These are phyloP conservation scores for Ridgeia piscesae DNA, from an alignment of 1,140 invertebrate species.

Conservation along the genomic window DNA sequence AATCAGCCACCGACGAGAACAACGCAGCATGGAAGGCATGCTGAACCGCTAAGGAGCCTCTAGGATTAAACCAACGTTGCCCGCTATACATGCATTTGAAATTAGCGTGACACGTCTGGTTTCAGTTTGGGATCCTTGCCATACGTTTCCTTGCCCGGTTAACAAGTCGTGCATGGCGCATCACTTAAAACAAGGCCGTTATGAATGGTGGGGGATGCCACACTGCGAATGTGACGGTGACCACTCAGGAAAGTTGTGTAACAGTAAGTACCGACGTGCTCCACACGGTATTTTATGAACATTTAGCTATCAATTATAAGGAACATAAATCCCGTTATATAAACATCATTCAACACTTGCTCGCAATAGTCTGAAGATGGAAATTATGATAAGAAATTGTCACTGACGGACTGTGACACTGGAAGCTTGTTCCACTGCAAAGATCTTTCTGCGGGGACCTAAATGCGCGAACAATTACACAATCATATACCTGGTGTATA, in stretches of 20 bases:
- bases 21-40: too few species aligned
- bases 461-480: too few species aligned
- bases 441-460: too few species aligned
- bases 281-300: not conserved
- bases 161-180: not conserved
- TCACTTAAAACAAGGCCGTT: not conserved
- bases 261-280: not conserved
- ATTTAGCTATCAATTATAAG: too few species aligned
- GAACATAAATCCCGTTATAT: not conserved
- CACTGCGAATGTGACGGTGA: not conserved
- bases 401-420: not conserved
- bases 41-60: too few species aligned
- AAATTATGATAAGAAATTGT: not conserved
- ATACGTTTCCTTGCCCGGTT: not conserved
- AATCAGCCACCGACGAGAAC: too few species aligned
- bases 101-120: not conserved
- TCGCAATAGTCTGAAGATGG: not conserved
- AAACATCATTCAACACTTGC: not conserved
- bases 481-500: too few species aligned
- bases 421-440: too few species aligned
- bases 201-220: not conserved
- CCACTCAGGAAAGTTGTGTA: not conserved
- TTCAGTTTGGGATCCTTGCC: not conserved
- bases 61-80: too few species aligned
- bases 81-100: too few species aligned